Base-by-base conservation (phyloP, 2,888 invertebrate species). In the Drosophila limbata region DNA sequence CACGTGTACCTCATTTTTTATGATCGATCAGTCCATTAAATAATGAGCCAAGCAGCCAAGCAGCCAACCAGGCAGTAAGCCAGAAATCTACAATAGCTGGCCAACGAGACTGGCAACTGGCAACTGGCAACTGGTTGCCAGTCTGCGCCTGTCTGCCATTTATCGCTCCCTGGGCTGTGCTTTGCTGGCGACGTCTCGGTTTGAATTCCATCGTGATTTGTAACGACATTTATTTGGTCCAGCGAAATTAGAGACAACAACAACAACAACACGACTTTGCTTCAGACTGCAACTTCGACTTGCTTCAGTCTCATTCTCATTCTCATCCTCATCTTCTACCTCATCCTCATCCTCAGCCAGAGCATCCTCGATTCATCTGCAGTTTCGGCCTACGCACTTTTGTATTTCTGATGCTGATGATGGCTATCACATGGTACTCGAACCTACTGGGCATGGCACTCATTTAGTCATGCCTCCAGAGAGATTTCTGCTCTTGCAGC, bases 1-100 rank as follows among this genome's bases (percentile, higher is more conserved):
- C 81, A 75, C 86, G 76, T 84, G 86, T 84, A 89, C 82, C 90
- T 88, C 84, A 89, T 88, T 91, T 90, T 90, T 90, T 91, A 91
- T 90, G 90, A 90, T 90, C 90, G 90, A 91, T 91, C 90, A 91
- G 91, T 90, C 88, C 90, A 91, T 91, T 90, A 91, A 91, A 86
- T 88, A 88, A 89, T 87, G 87, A 88, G 80, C 74, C 67, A 77
- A 67, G 53, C 85, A 67, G 60, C 39, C 55, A 59, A 44, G 37
- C 60, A 69, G 62, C 28, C 70, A 47, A 21, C 13, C 63, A 48
- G 40, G 4, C 65, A 57, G 53, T 47, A 40, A 35, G 35, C 28
- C 31, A 39, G 40, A 35, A 35, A 50, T 28, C 28, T 39, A 28
- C 28, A 28, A 28, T 28, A 55, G 28, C 63, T 39, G 33, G 9